Evolutionary conservation across 2,797 vertebrate genomes (phyloP).

Genomic region (Oreonectes daqikongensis): DNA sequence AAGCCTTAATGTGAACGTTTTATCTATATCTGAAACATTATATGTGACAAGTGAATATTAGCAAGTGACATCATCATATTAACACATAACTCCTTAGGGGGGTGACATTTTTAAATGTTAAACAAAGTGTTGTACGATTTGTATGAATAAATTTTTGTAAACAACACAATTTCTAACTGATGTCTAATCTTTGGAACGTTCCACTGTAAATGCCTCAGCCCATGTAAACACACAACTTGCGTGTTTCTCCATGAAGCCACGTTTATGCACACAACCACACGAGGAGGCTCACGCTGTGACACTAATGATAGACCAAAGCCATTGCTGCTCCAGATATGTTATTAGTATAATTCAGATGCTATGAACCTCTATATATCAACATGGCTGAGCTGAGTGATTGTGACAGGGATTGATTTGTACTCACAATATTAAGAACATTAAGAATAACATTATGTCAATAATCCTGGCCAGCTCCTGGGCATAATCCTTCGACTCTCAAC

Average conservation of each 20-base stretch:
- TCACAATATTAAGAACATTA: conserved; percentile 36
- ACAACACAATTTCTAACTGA: conserved; percentile 86
- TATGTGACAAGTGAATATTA: conserved; percentile 81
- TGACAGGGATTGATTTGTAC: conserved; percentile 19
- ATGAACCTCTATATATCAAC: conserved; percentile 16
- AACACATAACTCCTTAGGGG: conserved; percentile 88
- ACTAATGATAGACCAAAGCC: conserved; percentile 49
- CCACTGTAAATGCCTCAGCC: conserved; percentile 25
- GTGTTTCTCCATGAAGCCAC: conserved; percentile 6
- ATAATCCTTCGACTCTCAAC: conserved; percentile 5
- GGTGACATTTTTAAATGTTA: conserved; percentile 94
- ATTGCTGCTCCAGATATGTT: conserved; percentile 41
- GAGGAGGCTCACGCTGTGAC: conserved; percentile 34
- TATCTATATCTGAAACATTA: conserved; percentile 74
- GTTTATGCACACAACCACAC: conserved; percentile 29
- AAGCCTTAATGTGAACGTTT: conserved; percentile 88
- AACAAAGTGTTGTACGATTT: conserved; percentile 97
- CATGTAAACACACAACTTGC: conserved; percentile 11
- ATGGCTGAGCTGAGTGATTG: conserved; percentile 37
- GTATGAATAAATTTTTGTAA: conserved; percentile 99
- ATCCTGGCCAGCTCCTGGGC: conserved; percentile 1
- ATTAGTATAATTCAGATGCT: conserved; percentile 38
- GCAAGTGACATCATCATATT: conserved; percentile 79
- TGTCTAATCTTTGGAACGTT: conserved; percentile 90
- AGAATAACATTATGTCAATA: conserved; percentile 15